Evolutionary conservation across 2,797 vertebrate genomes (phyloP).

Genomic region (Meda fulgida): DNA sequence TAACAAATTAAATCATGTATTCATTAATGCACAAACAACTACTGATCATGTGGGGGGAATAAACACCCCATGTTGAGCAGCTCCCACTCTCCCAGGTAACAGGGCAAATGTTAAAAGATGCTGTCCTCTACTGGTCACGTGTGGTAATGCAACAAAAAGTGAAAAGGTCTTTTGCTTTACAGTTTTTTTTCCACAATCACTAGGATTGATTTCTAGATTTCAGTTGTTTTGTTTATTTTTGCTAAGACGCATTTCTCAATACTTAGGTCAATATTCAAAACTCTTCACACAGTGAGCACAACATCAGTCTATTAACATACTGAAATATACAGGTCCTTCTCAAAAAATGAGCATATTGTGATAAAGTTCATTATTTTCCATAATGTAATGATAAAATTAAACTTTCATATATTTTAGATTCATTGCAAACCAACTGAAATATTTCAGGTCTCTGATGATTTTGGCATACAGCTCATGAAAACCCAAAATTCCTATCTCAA

Average conservation of each 20-base stretch:
- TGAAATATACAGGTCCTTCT: too few species aligned
- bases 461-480: too few species aligned
- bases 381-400: too few species aligned
- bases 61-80: background rate
- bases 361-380: too few species aligned
- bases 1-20: background rate
- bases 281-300: background rate
- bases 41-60: too few species aligned
- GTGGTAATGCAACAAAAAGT: background rate
- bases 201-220: background rate
- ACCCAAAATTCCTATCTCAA: too few species aligned
- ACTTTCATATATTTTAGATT: too few species aligned
- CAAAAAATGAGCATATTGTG: too few species aligned
- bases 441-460: too few species aligned
- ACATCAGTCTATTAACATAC: background rate
- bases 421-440: too few species aligned
- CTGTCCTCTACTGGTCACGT: constrained; percentile 49
- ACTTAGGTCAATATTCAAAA: background rate
- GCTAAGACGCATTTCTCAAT: too few species aligned
- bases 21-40: background rate
- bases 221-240: too few species aligned
- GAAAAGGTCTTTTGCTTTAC: background rate
- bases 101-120: constrained; percentile 14
- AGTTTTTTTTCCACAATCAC: background rate
- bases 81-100: background rate